A percentile compares a stretch with the other conserved stretches of the same genome.
Conservation (phyloP, 2,888 invertebrate genomes). For the Tenthredo scrophulariae region DNA sequence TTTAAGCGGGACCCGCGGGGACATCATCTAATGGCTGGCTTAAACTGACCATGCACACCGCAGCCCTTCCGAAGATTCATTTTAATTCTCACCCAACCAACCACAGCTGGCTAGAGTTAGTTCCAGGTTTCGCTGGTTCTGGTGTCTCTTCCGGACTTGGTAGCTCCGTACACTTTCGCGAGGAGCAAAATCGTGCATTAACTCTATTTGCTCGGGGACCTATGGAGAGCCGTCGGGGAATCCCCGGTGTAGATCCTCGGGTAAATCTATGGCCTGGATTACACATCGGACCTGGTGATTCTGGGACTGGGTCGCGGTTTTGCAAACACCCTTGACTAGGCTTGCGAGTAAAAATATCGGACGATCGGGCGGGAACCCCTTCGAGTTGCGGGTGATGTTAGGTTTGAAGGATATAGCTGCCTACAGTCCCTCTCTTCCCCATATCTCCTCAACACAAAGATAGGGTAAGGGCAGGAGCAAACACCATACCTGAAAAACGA, state of each 20-base stretch:
- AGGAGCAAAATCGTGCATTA: constrained; percentile 49
- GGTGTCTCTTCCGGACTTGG: constrained; percentile 35
- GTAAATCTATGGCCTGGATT: constrained; percentile 51
- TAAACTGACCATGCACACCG: constrained; percentile 49
- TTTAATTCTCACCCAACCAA: constrained; percentile 43
- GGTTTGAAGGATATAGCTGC: constrained; percentile 24
- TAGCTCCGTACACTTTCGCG: constrained; percentile 10
- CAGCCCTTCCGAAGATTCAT: constrained; percentile 46
- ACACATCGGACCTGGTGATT: constrained; percentile 48
- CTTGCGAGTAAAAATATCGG: constrained; percentile 33
- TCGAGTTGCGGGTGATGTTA: neutral
- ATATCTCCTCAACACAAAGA: constrained; percentile 12
- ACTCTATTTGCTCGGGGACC: constrained; percentile 48
- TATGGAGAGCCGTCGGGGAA: constrained; percentile 38
- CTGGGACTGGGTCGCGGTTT: constrained; percentile 42
- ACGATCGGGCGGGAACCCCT: constrained; percentile 27
- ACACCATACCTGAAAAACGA: constrained; percentile 27
- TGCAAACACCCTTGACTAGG: constrained; percentile 45
- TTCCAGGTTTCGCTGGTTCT: constrained; percentile 18
- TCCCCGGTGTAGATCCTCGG: constrained; percentile 47
- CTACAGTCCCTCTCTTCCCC: neutral
- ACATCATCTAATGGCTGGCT: constrained; percentile 47
- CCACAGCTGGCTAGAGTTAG: constrained; percentile 5
- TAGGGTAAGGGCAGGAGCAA: neutral
- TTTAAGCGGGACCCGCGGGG: constrained; percentile 10